Conservation (phyloP, 2,797 vertebrate genomes). For the Pelodytes ibericus region DNA sequence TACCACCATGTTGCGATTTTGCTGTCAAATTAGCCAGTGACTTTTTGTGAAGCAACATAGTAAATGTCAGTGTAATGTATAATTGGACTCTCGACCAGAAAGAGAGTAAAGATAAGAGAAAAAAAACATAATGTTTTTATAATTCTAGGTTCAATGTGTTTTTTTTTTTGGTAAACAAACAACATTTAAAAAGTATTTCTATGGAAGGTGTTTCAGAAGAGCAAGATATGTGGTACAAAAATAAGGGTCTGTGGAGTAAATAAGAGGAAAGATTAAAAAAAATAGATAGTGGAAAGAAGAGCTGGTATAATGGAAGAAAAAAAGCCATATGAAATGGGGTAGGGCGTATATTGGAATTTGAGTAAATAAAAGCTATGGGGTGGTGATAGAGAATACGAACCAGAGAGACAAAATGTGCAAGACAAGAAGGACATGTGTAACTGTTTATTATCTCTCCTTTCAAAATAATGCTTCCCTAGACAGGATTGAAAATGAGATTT, state of each 20-base stretch:
- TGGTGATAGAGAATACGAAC: neutral
- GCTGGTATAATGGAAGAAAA: neutral
- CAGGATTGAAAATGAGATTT: constrained; percentile 50
- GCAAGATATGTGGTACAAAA: neutral
- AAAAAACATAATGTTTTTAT: neutral
- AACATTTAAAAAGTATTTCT: too few species aligned
- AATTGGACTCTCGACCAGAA: neutral
- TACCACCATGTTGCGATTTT: neutral
- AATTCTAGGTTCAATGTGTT: neutral
- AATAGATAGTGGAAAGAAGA: neutral
- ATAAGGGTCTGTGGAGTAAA: neutral
- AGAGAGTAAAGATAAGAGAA: neutral
- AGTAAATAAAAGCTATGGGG: neutral
- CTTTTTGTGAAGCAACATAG: neutral
- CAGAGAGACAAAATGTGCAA: constrained; percentile 16
- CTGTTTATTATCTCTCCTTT: constrained; percentile 48
- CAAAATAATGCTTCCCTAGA: constrained; percentile 8
- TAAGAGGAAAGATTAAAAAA: neutral
- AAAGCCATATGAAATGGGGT: neutral
- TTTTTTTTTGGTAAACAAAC: neutral
- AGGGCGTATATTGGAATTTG: neutral
- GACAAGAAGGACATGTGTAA: constrained; percentile 7
- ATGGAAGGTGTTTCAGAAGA: too few species aligned
- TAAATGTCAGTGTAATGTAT: neutral
- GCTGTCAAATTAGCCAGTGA: neutral